A percentile compares a stretch with the other conserved stretches of the same genome.
These are phyloP conservation scores for Zoroaster sp. DNA, from an alignment of 53 echinoderm and acorn worm genomes.

Conservation along the genomic window DNA sequence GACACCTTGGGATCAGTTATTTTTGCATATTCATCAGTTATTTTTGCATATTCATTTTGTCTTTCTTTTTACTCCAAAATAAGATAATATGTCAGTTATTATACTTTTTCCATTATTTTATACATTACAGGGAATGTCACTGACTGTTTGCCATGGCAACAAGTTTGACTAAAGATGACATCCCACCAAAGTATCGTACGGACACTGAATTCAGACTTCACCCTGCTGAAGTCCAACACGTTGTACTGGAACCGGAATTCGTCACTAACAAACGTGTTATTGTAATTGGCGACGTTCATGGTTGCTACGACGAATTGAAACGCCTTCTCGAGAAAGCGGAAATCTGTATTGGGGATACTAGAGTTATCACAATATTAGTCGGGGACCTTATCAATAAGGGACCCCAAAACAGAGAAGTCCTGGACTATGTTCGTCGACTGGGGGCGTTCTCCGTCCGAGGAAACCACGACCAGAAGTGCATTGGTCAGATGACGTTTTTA, in stretches of 20 bases:
- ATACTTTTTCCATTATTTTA: too few relatives aligned
- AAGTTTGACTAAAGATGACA: neutral
- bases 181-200: neutral
- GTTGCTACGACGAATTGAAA: slow-evolving; percentile 74
- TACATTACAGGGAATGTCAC: too few relatives aligned
- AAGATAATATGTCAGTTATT: too few relatives aligned
- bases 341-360: slow-evolving; percentile 17
- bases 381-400: slow-evolving; percentile 85
- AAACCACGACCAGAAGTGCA: slow-evolving; percentile 71
- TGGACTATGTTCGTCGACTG: slow-evolving; percentile 53
- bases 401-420: slow-evolving; percentile 71
- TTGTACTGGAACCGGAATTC: slow-evolving; percentile 25
- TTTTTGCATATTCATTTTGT: too few relatives aligned
- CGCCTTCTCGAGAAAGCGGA: slow-evolving; percentile 60
- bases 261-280: slow-evolving; percentile 54
- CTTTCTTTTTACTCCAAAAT: too few relatives aligned
- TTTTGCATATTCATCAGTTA: too few relatives aligned
- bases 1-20: too few relatives aligned
- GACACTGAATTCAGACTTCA: slow-evolving; percentile 26
- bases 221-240: slow-evolving; percentile 25
- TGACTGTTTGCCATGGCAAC: too few relatives aligned
- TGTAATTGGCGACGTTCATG: slow-evolving; percentile 82
- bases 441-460: slow-evolving; percentile 65
- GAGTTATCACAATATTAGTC: slow-evolving; percentile 61
- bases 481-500: slow-evolving; percentile 54